Percentiles rank a stretch among this genome's conserved stretches.
Conservation (phyloP, 2,113 vertebrate species). For the Mus spicilegus region DNA sequence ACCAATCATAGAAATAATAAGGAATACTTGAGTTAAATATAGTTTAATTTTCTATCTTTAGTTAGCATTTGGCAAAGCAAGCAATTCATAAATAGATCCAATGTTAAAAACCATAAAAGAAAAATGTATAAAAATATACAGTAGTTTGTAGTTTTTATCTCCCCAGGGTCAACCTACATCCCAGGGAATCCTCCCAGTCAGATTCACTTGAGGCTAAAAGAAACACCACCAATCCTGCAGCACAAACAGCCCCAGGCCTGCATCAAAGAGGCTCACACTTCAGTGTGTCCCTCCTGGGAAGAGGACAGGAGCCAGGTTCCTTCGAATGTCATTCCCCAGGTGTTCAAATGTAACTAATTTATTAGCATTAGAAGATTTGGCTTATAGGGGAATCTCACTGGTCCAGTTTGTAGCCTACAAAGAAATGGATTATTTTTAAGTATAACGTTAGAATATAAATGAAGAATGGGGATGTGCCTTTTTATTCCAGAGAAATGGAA, state of each 20-base stretch:
- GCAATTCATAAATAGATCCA: conserved; percentile 69
- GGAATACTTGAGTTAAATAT: conserved; percentile 54
- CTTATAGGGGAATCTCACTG: conserved; percentile 83
- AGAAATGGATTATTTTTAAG: conserved; percentile 81
- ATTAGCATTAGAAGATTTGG: conserved; percentile 81
- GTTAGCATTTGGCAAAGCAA: conserved; percentile 78
- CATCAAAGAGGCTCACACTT: conserved; percentile 76
- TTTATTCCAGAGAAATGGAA: conserved; percentile 75
- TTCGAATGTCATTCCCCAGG: conserved; percentile 81
- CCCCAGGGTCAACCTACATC: conserved; percentile 56
- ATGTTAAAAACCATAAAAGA: conserved; percentile 65
- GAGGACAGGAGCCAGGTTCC: conserved; percentile 82
- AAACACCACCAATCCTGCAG: conserved; percentile 75
- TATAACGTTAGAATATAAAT: conserved; percentile 66
- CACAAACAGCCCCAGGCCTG: conserved; percentile 77
- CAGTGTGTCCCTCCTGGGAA: conserved; percentile 78
- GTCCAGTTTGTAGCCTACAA: conserved; percentile 82
- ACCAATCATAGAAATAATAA: conserved; percentile 71
- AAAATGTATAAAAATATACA: conserved; percentile 78
- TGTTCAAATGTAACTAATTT: conserved; percentile 83
- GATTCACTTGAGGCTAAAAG: conserved; percentile 65
- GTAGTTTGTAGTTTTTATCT: conserved; percentile 63
- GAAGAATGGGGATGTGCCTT: conserved; percentile 68
- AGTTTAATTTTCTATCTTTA: conserved; percentile 65
- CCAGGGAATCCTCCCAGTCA: conserved; percentile 57